Conservation (phyloP, 2,113 vertebrate genomes). For the Callopanchax toddi region DNA sequence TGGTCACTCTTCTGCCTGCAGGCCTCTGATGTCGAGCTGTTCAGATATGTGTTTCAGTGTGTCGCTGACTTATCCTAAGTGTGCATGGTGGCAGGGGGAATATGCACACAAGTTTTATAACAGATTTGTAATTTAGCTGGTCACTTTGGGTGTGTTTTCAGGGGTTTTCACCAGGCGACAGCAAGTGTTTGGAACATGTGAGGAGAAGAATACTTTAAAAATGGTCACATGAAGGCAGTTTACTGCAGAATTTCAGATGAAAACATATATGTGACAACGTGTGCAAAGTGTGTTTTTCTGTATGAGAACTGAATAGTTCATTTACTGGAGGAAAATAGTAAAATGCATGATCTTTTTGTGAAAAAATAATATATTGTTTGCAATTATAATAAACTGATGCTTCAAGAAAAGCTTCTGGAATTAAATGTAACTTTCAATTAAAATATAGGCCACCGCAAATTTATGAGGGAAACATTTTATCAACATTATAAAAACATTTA, state of each 20-base stretch:
- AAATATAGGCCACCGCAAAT: too few species aligned
- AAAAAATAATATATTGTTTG: too few species aligned
- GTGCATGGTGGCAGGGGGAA: constrained; percentile 25
- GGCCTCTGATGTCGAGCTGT: constrained; percentile 39
- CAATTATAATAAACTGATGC: too few species aligned
- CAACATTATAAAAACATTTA: too few species aligned
- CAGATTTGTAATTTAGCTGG: constrained; percentile 19
- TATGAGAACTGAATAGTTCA: constrained; percentile 9
- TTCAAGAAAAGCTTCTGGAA: too few species aligned
- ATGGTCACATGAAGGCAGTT: neutral
- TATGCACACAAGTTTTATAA: constrained; percentile 4
- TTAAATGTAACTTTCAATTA: too few species aligned
- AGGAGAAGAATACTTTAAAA: neutral
- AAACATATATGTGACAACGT: neutral
- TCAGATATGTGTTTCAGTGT: constrained; percentile 45
- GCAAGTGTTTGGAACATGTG: neutral
- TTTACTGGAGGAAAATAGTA: neutral
- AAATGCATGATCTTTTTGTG: neutral
- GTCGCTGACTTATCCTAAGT: constrained; percentile 50
- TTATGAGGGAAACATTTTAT: too few species aligned
- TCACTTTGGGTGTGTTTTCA: neutral
- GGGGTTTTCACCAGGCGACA: constrained; percentile 9
- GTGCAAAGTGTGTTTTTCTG: neutral
- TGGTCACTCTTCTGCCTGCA: constrained; percentile 48
- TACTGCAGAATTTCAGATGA: constrained; percentile 1